Conservation (phyloP, 1,140 invertebrate genomes). For the Drosophila mayri region DNA sequence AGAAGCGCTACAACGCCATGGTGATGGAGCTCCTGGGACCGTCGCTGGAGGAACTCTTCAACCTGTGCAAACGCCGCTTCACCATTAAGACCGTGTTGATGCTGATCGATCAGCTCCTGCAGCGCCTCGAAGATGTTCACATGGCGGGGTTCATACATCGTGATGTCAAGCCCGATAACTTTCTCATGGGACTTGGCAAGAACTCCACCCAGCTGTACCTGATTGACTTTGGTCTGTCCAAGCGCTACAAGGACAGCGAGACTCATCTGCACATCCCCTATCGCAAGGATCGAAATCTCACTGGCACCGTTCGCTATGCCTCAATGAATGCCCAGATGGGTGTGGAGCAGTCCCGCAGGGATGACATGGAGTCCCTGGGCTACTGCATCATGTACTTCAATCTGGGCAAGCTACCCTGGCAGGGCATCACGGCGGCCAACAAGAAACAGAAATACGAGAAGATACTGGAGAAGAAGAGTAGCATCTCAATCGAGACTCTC, state of each 20-base stretch:
- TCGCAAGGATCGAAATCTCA: constrained; percentile 99
- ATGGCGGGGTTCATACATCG: constrained; percentile 98
- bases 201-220: constrained; percentile 97
- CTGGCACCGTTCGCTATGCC: constrained; percentile 91
- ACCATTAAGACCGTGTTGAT: constrained; percentile 98
- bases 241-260: constrained; percentile 96
- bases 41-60: constrained; percentile 99
- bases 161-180: constrained; percentile 99
- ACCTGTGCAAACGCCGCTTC: constrained; percentile 98
- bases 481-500: constrained; percentile 96
- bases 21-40: constrained; percentile 99
- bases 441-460: constrained; percentile 99
- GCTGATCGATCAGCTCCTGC: constrained; percentile 98
- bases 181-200: constrained; percentile 99
- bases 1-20: constrained; percentile 99
- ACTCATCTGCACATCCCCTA: constrained; percentile 97
- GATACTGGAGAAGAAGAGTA: constrained; percentile 99
- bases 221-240: constrained; percentile 99
- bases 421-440: constrained; percentile 97
- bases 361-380: constrained; percentile 97
- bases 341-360: constrained; percentile 94
- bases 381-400: constrained; percentile 99
- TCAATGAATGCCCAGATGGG: constrained; percentile 92
- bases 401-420: constrained; percentile 97
- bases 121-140: constrained; percentile 98